Evolutionary conservation across 2,113 vertebrate genomes (phyloP).

Genomic region (Tiliqua scincoides): DNA sequence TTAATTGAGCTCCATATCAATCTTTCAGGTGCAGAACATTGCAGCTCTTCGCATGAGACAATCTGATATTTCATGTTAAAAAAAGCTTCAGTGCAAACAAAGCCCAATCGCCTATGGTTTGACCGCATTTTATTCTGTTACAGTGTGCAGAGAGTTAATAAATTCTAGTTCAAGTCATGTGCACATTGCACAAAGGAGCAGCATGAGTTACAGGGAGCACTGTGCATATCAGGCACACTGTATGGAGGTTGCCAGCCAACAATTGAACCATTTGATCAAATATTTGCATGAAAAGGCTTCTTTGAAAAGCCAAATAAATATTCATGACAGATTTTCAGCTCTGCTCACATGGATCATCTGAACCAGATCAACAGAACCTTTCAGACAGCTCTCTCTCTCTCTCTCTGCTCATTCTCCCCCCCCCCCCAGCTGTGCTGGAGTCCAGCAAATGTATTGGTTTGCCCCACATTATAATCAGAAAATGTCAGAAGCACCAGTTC

Average conservation of each 20-base stretch:
- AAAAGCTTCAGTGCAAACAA: neutral
- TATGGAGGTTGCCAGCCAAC: neutral
- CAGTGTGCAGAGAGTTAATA: neutral
- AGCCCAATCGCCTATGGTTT: neutral
- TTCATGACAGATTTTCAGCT: constrained; percentile 19
- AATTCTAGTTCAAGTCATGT: neutral
- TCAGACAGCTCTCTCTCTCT: too few species aligned
- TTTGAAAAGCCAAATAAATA: constrained; percentile 28
- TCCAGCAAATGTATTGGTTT: neutral
- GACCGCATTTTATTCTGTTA: neutral
- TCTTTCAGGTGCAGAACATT: neutral
- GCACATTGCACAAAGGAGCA: neutral
- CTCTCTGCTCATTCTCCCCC: neutral
- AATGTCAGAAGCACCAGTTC: neutral
- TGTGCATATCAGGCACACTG: neutral
- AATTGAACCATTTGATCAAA: constrained; percentile 5
- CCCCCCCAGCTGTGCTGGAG: neutral
- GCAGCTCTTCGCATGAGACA: neutral
- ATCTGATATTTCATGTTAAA: neutral
- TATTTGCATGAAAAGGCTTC: constrained; percentile 9
- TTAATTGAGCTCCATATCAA: neutral
- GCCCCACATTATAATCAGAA: constrained; percentile 8
- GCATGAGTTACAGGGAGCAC: neutral
- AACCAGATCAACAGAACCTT: constrained; percentile 6
- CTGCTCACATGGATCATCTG: neutral